Percentiles rank a stretch among this genome's conserved stretches.
These are phyloP conservation scores for Carabus problematicus DNA, from an alignment of 2,888 invertebrate genomes.

Conservation along the genomic window DNA sequence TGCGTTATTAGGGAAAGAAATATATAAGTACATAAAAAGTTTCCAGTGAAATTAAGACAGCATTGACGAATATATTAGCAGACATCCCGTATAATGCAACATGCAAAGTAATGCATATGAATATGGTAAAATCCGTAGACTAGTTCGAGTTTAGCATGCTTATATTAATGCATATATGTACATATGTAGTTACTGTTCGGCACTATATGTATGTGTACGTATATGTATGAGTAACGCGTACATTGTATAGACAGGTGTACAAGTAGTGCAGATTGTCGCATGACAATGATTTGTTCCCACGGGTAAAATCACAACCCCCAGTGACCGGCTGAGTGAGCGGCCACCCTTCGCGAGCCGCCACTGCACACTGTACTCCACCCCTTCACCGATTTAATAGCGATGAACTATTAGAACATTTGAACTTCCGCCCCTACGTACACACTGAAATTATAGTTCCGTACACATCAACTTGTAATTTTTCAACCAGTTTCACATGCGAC, in stretches of 20 bases:
- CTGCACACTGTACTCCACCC: conserved; percentile 8
- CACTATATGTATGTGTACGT: too few species aligned
- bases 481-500: too few species aligned
- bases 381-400: conserved; percentile 29
- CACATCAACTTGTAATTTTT: background rate
- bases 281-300: conserved; percentile 33
- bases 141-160: too few species aligned
- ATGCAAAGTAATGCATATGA: too few species aligned
- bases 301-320: conserved; percentile 34
- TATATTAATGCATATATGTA: too few species aligned
- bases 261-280: background rate
- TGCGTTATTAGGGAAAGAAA: background rate
- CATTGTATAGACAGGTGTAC: conserved; percentile 20
- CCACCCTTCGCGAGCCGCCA: conserved; percentile 9
- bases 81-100: too few species aligned
- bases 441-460: background rate
- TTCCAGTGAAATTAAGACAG: too few species aligned
- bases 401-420: conserved; percentile 33
- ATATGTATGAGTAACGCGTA: background rate
- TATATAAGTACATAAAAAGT: too few species aligned
- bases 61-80: too few species aligned
- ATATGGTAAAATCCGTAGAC: too few species aligned
- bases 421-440: conserved; percentile 27
- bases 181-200: too few species aligned
- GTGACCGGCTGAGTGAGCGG: conserved; percentile 11